A percentile compares a stretch with the other conserved stretches of the same genome.
Evolutionary conservation across 2,888 invertebrate species (phyloP).

Genomic region (Drosophila aldrichi): DNA sequence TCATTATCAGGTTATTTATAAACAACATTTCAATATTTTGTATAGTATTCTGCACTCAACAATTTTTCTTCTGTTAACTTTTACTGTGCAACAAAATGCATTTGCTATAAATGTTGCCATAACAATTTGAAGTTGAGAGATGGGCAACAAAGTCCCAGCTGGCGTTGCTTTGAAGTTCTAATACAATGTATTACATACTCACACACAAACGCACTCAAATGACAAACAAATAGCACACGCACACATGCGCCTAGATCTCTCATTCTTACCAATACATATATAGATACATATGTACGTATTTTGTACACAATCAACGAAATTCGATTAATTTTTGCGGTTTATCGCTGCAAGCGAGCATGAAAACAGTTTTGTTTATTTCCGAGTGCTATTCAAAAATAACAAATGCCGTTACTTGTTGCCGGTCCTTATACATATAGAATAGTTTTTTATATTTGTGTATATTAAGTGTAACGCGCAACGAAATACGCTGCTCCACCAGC

Average conservation of each 20-base stretch:
- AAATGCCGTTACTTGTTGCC: slow-evolving; percentile 12
- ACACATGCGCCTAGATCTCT: slow-evolving; percentile 2
- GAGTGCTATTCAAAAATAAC: slow-evolving; percentile 22
- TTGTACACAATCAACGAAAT: slow-evolving; percentile 19
- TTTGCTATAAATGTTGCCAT: slow-evolving; percentile 8
- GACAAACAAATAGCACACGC: background rate
- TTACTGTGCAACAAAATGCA: background rate
- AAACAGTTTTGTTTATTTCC: slow-evolving; percentile 46
- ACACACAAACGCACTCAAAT: slow-evolving; percentile 1
- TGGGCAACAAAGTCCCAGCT: slow-evolving; percentile 20
- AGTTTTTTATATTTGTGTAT: background rate
- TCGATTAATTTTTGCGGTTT: slow-evolving; percentile 46
- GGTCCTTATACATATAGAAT: background rate
- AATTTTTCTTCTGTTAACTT: background rate
- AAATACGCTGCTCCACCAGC: background rate
- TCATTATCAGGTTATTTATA: background rate
- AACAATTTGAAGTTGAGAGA: background rate
- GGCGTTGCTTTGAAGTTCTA: slow-evolving; percentile 3
- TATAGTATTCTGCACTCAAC: background rate
- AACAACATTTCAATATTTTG: background rate
- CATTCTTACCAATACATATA: slow-evolving; percentile 16
- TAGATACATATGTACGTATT: slow-evolving; percentile 5
- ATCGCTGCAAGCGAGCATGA: slow-evolving; percentile 42
- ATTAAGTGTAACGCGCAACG: slow-evolving; percentile 14
- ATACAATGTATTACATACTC: slow-evolving; percentile 13